Base-by-base conservation (phyloP, 2,888 invertebrate genomes). In the Yponomeuta evonymella region DNA sequence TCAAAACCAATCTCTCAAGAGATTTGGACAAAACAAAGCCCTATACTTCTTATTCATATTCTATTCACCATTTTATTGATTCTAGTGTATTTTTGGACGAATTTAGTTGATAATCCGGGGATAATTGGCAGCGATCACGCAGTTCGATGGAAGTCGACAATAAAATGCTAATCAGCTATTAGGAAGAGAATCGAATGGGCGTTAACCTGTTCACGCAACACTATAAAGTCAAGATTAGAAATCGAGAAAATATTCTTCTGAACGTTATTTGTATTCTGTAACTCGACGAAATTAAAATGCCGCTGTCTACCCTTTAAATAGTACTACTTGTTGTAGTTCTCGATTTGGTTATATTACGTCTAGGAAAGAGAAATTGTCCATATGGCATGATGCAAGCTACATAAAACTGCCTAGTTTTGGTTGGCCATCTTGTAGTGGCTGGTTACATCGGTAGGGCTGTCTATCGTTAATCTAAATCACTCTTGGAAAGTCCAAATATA, bases 81-180 rank as follows among this genome's bases (percentile, higher is more conserved):
- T 65, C 10, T 29, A 11, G 30, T 10, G 2, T 29, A 12, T 30
- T 12, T 23, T 30, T 6, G 2, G 30, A 65, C 43, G 10, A 65
- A 29, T 29, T 29, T 33, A n/a, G 29, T 65, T 67, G 15, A 33
- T 67, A 48, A 67, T 67, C 43, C 67, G 67, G 33, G 9, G 33
- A 23, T 67, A 69, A 69, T 69, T 30, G 69, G 29, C 15, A 58
- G 51, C 12, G 30, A 69, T 51, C 69, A 51, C 51, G 69, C 77
- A 76, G 80, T 79, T 79, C 76, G 77, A 73, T 74, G 74, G 73
- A 72, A 72, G 51, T 66, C 58, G 72, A 73, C 73, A 73, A 81
- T 83, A 83, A 83, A 83, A 85, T 83, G 81, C 77, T 79, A 85
- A 84, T 81, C 70, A 79, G 80, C 72, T 76, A 74, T 77, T 78